Evolutionary conservation across 2,113 vertebrate species (phyloP), one percentile per base, ranked within the genome.

Genomic region (Egretta garzetta): DNA sequence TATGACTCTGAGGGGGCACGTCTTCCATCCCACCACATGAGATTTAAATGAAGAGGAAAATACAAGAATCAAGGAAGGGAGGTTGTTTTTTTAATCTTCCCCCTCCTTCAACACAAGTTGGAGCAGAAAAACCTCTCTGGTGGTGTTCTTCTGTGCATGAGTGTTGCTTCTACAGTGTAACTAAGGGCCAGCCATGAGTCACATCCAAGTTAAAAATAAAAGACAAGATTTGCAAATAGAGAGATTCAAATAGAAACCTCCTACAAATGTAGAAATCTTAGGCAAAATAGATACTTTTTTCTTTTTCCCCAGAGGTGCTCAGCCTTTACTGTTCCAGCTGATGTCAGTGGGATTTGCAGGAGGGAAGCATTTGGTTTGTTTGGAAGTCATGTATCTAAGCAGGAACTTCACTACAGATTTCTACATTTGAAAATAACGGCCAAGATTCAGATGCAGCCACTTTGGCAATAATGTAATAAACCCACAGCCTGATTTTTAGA

Each of bases 1-100:
- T 9, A 21, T 0, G 3, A 23, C 9, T 64, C 22, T 27, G 22
- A 73, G 47, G 32, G 32, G 12, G 1, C 8, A 10, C 2, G 7
- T 41, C 49, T 80, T 76, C 24, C 58, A 50, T 2, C 28, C 8
- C 3, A 24, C 8, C 11, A 21, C 7, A 9, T 4, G 14, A 39
- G 8, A 80, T 35, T 72, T 67, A 60, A 50, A 71, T 22, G 8
- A 62, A 86, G 26, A 83, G 13, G 1, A 62, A 94, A 76, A 58
- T 5, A 56, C 0, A 0, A 93, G 41, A 74, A 47, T 20, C 15
- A 33, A 47, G 7, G 24, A 72, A 86, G 14, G 4, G 5, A 53
- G 14, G 6, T 4, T 26, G 8, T 4, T 67, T 66, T 67, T 63
- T 75, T 53, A 60, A 55, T 30, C 17, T 60, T 72, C 9, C 5